These are phyloP conservation scores for Acanthurus leucopareius DNA, from an alignment of 2,797 vertebrate species.

Conservation along the genomic window DNA sequence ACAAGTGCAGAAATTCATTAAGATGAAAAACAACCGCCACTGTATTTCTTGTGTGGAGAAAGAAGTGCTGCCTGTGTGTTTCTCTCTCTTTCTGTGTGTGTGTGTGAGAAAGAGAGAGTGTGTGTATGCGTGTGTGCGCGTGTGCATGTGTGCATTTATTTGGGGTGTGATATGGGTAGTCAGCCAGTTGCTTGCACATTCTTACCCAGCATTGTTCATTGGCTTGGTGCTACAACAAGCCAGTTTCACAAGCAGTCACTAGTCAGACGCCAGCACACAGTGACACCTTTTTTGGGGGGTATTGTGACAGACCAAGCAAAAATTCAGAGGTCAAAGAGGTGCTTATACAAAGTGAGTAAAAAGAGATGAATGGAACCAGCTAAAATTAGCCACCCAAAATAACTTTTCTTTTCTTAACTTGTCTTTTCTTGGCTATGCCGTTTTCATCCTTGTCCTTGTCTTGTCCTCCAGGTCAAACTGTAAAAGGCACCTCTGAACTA, in stretches of 20 bases:
- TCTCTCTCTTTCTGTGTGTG: constrained; percentile 12
- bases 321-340: constrained; percentile 27
- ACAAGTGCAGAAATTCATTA: constrained; percentile 83
- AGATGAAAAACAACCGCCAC: constrained; percentile 76
- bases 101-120: not conserved
- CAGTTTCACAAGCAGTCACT: constrained; percentile 36
- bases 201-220: constrained; percentile 29
- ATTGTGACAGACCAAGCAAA: constrained; percentile 37
- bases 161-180: constrained; percentile 30
- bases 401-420: constrained; percentile 1
- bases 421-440: no score
- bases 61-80: constrained; percentile 38
- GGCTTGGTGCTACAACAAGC: constrained; percentile 52
- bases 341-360: constrained; percentile 7
- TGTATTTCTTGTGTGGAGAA: constrained; percentile 57
- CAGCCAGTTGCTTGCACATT: constrained; percentile 42
- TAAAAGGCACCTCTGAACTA: not conserved
- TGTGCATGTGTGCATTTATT: constrained; percentile 11
- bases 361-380: constrained; percentile 1
- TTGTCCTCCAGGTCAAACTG: not conserved
- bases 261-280: constrained; percentile 36
- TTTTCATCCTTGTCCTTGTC: no score
- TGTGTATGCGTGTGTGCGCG: no score
- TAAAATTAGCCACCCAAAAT: not conserved
- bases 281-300: constrained; percentile 14